Conservation (phyloP, 2,113 vertebrate species). For the Sinocyclocheilus rhinocerous region DNA sequence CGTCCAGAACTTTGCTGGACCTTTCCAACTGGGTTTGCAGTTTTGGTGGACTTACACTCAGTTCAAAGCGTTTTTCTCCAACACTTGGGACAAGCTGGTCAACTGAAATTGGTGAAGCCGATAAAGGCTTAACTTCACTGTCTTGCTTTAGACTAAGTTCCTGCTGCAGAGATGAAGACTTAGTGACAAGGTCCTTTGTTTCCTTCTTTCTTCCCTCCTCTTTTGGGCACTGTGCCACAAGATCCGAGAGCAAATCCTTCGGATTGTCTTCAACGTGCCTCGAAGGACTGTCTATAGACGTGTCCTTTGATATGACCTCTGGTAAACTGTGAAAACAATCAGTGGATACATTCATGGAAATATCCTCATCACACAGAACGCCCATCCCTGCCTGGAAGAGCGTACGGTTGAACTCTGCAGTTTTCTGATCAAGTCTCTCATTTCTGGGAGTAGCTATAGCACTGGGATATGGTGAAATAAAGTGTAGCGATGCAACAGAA, state of each 20-base stretch:
- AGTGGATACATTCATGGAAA: slow-evolving; percentile 38
- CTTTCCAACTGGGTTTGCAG: slow-evolving; percentile 54
- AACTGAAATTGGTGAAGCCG: slow-evolving; percentile 47
- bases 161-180: slow-evolving; percentile 53
- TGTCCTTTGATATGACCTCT: slow-evolving; percentile 39
- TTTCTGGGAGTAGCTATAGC: slow-evolving; percentile 73
- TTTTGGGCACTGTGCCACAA: slow-evolving; percentile 21
- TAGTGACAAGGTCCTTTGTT: slow-evolving; percentile 42
- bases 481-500: slow-evolving; percentile 58
- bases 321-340: slow-evolving; percentile 45
- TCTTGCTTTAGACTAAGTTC: slow-evolving; percentile 7
- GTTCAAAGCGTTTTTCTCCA: slow-evolving; percentile 44
- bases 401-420: slow-evolving; percentile 90
- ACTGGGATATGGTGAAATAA: slow-evolving; percentile 51
- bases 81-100: slow-evolving; percentile 46
- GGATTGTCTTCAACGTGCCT: slow-evolving; percentile 12
- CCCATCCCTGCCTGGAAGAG: slow-evolving; percentile 89
- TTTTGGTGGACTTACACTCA: slow-evolving; percentile 30
- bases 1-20: slow-evolving; percentile 50
- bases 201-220: slow-evolving; percentile 14
- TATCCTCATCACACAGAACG: slow-evolving; percentile 59
- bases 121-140: slow-evolving; percentile 47
- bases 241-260: slow-evolving; percentile 5
- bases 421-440: slow-evolving; percentile 87
- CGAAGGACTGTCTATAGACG: slow-evolving; percentile 13